A percentile compares a stretch with the other conserved stretches of the same genome.
These are phyloP conservation scores for Leptestheria dahalacensis DNA, from an alignment of 1,140 invertebrate genomes.

Conservation along the genomic window DNA sequence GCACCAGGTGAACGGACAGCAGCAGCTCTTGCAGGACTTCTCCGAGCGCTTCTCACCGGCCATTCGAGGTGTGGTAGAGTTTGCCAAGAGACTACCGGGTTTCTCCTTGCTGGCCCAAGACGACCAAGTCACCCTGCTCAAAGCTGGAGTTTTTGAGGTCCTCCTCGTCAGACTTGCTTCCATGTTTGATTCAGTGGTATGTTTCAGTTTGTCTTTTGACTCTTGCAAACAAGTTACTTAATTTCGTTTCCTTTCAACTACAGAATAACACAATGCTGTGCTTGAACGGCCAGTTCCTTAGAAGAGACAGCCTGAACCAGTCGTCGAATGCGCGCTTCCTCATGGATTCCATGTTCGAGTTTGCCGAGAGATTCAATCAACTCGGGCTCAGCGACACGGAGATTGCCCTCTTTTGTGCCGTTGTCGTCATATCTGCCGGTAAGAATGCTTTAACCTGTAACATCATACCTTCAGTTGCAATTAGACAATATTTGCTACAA, in stretches of 20 bases:
- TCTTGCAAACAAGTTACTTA: not conserved
- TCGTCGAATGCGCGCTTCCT: slow-evolving; percentile 75
- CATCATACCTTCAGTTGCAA: no score
- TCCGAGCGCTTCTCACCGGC: slow-evolving; percentile 86
- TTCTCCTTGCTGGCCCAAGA: slow-evolving; percentile 87
- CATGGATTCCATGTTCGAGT: slow-evolving; percentile 93
- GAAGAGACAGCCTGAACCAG: slow-evolving; percentile 73
- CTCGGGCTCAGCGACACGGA: slow-evolving; percentile 80
- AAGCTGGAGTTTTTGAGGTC: slow-evolving; percentile 89
- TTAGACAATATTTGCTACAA: not conserved
- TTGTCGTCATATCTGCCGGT: slow-evolving; percentile 83
- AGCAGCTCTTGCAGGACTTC: slow-evolving; percentile 68
- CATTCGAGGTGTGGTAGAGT: slow-evolving; percentile 91
- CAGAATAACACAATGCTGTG: slow-evolving; percentile 76
- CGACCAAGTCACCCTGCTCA: slow-evolving; percentile 90
- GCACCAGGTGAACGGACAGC: slow-evolving; percentile 53
- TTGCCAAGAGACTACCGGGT: slow-evolving; percentile 91
- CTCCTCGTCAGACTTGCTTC: slow-evolving; percentile 79
- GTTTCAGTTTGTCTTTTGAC: not conserved
- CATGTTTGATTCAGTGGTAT: slow-evolving; percentile 57
- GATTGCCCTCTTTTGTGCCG: slow-evolving; percentile 83
- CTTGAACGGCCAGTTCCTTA: slow-evolving; percentile 77
- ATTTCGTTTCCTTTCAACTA: not conserved
- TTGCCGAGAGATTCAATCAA: slow-evolving; percentile 82
- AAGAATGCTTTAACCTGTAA: slow-evolving; percentile 20